Conservation (phyloP, 2,797 vertebrate genomes). For the Epinephelus malabaricus region DNA sequence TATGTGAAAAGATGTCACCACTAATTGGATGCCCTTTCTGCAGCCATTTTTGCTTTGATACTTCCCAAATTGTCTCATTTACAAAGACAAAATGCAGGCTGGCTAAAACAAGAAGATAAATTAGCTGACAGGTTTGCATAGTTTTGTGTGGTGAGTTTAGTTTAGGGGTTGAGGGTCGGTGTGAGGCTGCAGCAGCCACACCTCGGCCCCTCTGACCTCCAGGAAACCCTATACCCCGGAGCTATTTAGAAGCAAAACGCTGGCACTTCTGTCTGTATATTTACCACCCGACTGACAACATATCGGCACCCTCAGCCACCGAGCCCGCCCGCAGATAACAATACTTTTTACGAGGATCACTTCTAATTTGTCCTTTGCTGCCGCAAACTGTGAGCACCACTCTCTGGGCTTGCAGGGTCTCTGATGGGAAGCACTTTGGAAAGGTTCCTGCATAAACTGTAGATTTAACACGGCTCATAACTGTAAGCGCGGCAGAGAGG, state of each 20-base stretch:
- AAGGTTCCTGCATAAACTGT: conserved; percentile 52
- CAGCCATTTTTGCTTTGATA: neutral
- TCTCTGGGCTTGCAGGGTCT: conserved; percentile 41
- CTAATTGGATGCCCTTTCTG: neutral
- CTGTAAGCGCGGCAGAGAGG: conserved; percentile 30
- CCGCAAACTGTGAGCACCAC: conserved; percentile 21
- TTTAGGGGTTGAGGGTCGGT: conserved; percentile 73
- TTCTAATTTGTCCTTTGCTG: conserved; percentile 31
- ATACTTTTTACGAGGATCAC: conserved; percentile 39
- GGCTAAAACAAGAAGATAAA: conserved; percentile 82
- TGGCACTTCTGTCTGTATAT: conserved; percentile 64
- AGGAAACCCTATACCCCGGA: conserved; percentile 70
- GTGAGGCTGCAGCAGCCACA: conserved; percentile 64
- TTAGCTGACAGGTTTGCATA: conserved; percentile 77
- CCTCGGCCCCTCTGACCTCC: conserved; percentile 69
- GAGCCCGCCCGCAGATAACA: conserved; percentile 25
- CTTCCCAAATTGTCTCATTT: conserved; percentile 1
- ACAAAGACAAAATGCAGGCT: conserved; percentile 12
- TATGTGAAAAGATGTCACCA: neutral
- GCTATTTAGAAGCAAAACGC: conserved; percentile 71
- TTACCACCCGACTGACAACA: conserved; percentile 49
- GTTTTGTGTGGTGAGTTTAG: conserved; percentile 75
- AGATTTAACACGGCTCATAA: conserved; percentile 57
- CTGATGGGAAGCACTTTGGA: conserved; percentile 44
- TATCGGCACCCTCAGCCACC: conserved; percentile 32